Evolutionary conservation across 2,797 vertebrate genomes (phyloP).

Genomic region (Oryzias dopingdopingensis): DNA sequence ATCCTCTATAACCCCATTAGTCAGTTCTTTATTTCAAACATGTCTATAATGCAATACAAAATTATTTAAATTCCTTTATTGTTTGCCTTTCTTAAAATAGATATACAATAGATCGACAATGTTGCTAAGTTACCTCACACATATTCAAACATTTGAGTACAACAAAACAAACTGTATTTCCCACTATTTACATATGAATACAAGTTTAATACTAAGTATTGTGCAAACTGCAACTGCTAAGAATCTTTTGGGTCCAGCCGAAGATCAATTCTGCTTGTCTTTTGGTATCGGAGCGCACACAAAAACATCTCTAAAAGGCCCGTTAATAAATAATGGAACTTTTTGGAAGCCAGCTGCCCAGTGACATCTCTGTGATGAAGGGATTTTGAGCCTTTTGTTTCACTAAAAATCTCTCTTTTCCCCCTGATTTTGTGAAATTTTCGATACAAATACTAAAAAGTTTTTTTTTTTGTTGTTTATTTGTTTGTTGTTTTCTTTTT

Average conservation of each 20-base stretch:
- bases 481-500: constrained; percentile 64
- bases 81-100: constrained; percentile 4
- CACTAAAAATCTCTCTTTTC: constrained; percentile 31
- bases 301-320: constrained; percentile 71
- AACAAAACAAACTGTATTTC: constrained; percentile 36
- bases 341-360: constrained; percentile 99
- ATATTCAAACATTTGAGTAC: no score
- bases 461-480: constrained; percentile 38
- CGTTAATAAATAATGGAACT: constrained; percentile 95
- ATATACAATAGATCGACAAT: no score
- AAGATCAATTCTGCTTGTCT: constrained; percentile 55
- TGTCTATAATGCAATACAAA: no score
- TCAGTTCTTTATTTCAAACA: no score
- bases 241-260: constrained; percentile 57
- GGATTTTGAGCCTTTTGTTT: constrained; percentile 55
- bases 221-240: constrained; percentile 73
- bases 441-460: constrained; percentile 85
- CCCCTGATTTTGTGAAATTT: constrained; percentile 68
- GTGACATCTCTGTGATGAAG: constrained; percentile 71
- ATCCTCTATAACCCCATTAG: no score
- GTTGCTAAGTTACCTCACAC: not conserved
- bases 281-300: constrained; percentile 34
- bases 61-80: not conserved
- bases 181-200: constrained; percentile 74
- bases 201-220: constrained; percentile 49